Evolutionary conservation across 2,888 invertebrate genomes (phyloP).

Genomic region (Meteorus colon): DNA sequence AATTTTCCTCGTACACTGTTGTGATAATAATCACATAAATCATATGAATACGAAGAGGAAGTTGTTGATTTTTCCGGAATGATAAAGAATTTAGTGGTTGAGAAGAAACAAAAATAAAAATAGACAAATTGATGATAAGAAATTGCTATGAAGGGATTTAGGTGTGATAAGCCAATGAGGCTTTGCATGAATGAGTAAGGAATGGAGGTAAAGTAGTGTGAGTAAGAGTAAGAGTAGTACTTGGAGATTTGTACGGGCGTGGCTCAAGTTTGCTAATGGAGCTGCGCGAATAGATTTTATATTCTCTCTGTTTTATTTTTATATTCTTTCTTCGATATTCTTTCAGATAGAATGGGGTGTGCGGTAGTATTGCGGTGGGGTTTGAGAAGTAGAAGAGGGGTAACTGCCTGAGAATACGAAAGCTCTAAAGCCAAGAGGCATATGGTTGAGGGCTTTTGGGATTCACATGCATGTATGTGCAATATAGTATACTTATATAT

Average conservation of each 20-base stretch:
- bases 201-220: not conserved
- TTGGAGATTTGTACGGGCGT: constrained; percentile 46
- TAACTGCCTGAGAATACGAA: no score
- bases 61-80: no score
- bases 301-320: constrained; percentile 37
- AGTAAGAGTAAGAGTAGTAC: constrained; percentile 18
- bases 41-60: constrained; percentile 16
- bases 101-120: not conserved
- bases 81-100: no score
- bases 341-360: no score
- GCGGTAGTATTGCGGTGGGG: no score
- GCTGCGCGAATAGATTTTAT: constrained; percentile 51
- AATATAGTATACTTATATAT: no score
- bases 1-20: not conserved
- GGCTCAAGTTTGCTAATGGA: constrained; percentile 52
- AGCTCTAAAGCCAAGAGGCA: no score
- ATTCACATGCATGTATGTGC: no score
- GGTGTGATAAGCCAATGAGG: not conserved
- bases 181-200: constrained; percentile 52
- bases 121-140: not conserved
- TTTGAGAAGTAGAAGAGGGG: no score
- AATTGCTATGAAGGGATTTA: not conserved
- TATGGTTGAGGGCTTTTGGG: no score
- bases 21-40: not conserved
- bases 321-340: no score